phyloP scores from a whole-genome alignment of 2,113 vertebrate species.

The Paramisgurnus dabryanus region DNA sequence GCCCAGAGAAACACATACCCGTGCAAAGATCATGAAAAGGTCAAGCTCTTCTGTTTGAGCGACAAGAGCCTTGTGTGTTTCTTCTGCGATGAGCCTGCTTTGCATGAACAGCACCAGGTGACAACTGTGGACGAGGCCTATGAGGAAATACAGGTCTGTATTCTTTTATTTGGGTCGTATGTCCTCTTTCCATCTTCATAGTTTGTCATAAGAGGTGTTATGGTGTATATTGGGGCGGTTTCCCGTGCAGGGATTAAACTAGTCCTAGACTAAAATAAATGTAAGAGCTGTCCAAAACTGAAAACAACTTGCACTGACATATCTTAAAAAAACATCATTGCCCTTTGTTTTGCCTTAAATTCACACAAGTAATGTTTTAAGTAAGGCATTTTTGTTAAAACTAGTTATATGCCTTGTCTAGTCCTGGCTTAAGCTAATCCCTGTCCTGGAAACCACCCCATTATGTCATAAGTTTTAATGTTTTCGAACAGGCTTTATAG shows the following conservation, averaged over 20 bases:
- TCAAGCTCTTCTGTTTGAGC: conserved; percentile 96
- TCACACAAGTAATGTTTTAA: no score
- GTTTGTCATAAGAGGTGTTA: background rate
- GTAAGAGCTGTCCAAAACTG: no score
- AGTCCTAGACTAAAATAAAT: no score
- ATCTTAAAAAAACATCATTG: no score
- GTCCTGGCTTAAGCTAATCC: no score
- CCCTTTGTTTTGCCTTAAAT: no score
- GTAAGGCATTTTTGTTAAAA: no score
- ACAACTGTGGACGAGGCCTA: conserved; percentile 94
- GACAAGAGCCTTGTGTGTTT: conserved; percentile 95
- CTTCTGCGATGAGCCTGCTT: conserved; percentile 93
- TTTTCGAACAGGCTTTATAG: background rate
- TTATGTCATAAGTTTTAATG: background rate
- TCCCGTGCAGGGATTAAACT: no score
- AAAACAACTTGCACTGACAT: no score
- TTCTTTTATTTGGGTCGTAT: background rate
- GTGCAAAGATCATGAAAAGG: conserved; percentile 97
- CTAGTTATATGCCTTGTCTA: no score
- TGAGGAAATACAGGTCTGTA: conserved; percentile 92
- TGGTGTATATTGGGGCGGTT: no score
- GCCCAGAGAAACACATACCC: conserved; percentile 89
- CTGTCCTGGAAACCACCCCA: no score
- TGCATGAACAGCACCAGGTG: conserved; percentile 96
- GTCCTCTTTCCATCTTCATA: background rate